Percentiles rank a stretch among this genome's conserved stretches.
Evolutionary conservation across 1,140 invertebrate species (phyloP).

Genomic region (Anastatus disparis): DNA sequence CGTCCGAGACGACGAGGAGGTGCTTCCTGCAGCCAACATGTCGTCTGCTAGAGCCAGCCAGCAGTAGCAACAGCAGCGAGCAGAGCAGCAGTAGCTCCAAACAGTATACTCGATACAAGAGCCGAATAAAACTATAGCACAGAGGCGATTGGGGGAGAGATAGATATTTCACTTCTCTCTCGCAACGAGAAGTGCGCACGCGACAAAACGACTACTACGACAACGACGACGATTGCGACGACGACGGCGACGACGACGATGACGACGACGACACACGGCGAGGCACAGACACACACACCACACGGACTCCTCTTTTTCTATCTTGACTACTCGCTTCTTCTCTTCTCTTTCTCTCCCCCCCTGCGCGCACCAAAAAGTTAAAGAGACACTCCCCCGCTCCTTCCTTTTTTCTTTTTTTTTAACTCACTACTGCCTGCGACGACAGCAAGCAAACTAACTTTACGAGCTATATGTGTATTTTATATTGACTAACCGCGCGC

Average conservation of each 20-base stretch:
- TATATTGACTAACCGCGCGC: no score
- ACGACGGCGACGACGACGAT: neutral
- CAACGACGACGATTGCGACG: neutral
- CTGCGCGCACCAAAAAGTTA: neutral
- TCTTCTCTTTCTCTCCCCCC: neutral
- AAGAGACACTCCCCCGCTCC: no score
- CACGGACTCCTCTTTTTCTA: neutral
- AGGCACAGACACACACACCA: neutral
- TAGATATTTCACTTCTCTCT: no score
- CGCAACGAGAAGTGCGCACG: neutral
- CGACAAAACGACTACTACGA: neutral
- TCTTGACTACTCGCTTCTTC: neutral
- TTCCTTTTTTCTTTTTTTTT: no score
- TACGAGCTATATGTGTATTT: no score
- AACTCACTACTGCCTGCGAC: no score
- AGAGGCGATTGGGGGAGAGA: neutral
- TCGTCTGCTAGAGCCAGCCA: constrained; percentile 60
- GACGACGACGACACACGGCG: neutral
- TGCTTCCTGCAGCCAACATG: constrained; percentile 61
- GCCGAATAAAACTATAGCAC: no score
- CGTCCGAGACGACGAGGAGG: constrained; percentile 53
- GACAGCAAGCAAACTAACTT: no score
- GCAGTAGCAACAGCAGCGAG: constrained; percentile 6
- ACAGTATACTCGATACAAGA: no score
- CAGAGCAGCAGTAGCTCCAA: neutral